Evolutionary conservation across 2,113 vertebrate genomes (phyloP).

Genomic region (Sylvia atricapilla): DNA sequence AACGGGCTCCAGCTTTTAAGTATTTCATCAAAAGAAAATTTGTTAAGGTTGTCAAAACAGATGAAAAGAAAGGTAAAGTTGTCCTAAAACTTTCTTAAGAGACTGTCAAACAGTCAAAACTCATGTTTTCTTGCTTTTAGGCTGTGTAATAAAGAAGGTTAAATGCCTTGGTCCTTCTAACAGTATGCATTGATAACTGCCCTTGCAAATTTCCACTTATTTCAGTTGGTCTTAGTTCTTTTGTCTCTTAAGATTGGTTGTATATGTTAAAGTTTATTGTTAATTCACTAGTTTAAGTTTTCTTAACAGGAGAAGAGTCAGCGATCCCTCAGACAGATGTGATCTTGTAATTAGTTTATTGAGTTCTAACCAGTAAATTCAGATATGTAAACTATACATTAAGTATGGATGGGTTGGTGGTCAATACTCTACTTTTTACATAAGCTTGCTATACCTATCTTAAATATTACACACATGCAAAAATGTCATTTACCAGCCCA

Average conservation of each 20-base stretch:
- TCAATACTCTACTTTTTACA: not conserved
- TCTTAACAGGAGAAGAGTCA: not conserved
- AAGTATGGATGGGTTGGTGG: not conserved
- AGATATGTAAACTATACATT: not conserved
- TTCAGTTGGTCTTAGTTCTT: not conserved
- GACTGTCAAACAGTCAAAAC: not conserved
- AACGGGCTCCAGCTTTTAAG: slow-evolving; percentile 78
- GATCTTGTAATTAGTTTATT: not conserved
- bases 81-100: not conserved
- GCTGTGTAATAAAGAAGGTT: not conserved
- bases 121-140: not conserved
- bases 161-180: not conserved
- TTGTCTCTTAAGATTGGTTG: not conserved
- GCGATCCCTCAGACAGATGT: not conserved
- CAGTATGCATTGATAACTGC: not conserved
- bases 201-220: not conserved
- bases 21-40: slow-evolving; percentile 76
- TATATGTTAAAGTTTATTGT: not conserved
- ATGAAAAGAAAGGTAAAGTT: slow-evolving; percentile 77
- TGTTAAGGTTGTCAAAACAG: slow-evolving; percentile 77
- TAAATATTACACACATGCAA: not conserved
- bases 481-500: not conserved
- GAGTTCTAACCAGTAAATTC: not conserved
- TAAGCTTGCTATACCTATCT: not conserved
- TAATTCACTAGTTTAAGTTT: not conserved